Evolutionary conservation across 35 echinoderm and acorn worm genomes (phyloP).

Genomic region (Lytechinus pictus): DNA sequence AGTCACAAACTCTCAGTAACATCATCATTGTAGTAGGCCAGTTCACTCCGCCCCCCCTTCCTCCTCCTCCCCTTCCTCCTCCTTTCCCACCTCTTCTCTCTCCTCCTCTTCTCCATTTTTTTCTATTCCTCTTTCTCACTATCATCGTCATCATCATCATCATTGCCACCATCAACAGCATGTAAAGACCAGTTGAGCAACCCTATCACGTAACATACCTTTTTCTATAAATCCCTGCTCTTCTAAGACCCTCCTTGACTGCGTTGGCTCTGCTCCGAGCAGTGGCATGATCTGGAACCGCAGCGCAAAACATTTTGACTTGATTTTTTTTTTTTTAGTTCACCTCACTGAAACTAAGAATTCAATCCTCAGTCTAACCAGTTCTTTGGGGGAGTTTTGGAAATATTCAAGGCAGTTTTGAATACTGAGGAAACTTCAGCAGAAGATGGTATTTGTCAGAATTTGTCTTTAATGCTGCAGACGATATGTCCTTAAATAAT

Average conservation of each 20-base stretch:
- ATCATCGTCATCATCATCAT: background rate
- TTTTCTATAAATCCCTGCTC: conserved; percentile 1
- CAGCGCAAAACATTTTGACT: conserved; percentile 4
- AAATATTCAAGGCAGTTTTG: background rate
- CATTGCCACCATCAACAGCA: background rate
- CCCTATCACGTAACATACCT: background rate
- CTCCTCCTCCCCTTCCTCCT: too few relatives aligned
- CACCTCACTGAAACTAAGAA: background rate
- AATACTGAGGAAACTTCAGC: background rate
- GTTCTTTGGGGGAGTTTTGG: too few relatives aligned
- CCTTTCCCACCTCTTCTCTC: too few relatives aligned
- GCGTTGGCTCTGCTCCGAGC: background rate
- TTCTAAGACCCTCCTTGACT: background rate
- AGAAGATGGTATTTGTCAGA: too few relatives aligned
- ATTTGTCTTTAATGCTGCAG: background rate
- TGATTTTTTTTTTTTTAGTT: background rate
- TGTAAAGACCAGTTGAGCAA: too few relatives aligned
- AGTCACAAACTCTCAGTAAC: too few relatives aligned
- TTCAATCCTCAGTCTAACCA: background rate
- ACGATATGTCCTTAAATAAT: background rate
- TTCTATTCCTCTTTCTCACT: background rate
- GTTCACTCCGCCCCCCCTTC: too few relatives aligned
- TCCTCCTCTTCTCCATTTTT: too few relatives aligned
- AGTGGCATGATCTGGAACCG: conserved; percentile 13
- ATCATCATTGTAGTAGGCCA: too few relatives aligned